Conservation (phyloP, 1,140 invertebrate genomes). For the Coelopa frigida region DNA sequence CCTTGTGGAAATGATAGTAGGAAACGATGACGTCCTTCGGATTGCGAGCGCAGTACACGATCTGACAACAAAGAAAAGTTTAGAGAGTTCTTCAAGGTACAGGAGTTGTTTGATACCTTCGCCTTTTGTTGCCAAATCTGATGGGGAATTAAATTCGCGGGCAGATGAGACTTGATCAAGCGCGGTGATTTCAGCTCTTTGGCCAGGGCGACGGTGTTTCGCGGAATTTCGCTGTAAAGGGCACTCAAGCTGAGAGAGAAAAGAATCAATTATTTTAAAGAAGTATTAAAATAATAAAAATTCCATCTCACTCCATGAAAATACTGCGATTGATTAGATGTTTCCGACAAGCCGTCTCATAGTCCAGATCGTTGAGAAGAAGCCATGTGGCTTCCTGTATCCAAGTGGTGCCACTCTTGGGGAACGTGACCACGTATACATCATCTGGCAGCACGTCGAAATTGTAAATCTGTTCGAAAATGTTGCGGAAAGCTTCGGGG, state of each 20-base stretch:
- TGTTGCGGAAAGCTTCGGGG: neutral
- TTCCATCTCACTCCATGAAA: slow-evolving; percentile 44
- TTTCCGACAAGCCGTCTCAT: slow-evolving; percentile 36
- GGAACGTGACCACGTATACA: slow-evolving; percentile 47
- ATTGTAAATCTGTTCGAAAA: neutral
- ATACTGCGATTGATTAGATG: slow-evolving; percentile 54
- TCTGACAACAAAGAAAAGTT: slow-evolving; percentile 41
- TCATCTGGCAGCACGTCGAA: slow-evolving; percentile 42
- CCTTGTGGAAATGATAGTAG: slow-evolving; percentile 58
- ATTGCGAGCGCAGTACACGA: slow-evolving; percentile 67
- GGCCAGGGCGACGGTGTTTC: slow-evolving; percentile 35
- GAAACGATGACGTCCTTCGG: slow-evolving; percentile 69
- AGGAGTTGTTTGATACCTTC: slow-evolving; percentile 46
- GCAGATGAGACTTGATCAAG: slow-evolving; percentile 61
- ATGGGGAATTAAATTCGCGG: slow-evolving; percentile 54
- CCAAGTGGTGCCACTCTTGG: slow-evolving; percentile 54
- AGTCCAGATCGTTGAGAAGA: slow-evolving; percentile 52
- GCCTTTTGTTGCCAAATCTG: slow-evolving; percentile 45
- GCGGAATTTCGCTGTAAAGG: too few species aligned
- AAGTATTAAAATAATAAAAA: neutral
- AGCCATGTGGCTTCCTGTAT: slow-evolving; percentile 59
- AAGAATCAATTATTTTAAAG: too few species aligned
- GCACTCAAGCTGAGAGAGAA: too few species aligned
- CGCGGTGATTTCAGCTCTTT: slow-evolving; percentile 45
- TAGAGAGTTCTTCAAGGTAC: neutral